These are phyloP conservation scores for Himalopsyche japonica DNA, from an alignment of 2,888 invertebrate genomes.

Conservation along the genomic window DNA sequence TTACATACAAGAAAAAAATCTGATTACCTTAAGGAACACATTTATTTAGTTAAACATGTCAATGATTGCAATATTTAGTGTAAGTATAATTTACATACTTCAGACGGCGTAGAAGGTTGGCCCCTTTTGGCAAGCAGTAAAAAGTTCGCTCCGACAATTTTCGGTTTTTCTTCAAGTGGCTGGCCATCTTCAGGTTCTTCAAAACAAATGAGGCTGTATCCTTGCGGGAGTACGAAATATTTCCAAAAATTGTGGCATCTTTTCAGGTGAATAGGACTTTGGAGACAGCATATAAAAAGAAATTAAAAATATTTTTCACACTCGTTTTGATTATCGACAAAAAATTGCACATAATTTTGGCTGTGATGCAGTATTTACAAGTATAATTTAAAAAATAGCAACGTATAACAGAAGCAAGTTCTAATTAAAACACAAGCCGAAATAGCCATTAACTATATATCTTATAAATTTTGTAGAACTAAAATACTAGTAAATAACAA, in stretches of 20 bases:
- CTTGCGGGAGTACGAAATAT: slow-evolving; percentile 17
- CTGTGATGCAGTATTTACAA: too few species aligned
- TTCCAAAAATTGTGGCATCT: slow-evolving; percentile 18
- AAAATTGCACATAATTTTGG: too few species aligned
- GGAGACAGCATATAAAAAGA: not conserved
- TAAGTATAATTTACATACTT: not conserved
- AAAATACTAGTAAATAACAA: too few species aligned
- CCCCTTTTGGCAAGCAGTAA: slow-evolving; percentile 13
- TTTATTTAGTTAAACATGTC: too few species aligned
- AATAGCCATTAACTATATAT: too few species aligned
- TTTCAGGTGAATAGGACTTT: not conserved
- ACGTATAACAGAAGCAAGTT: too few species aligned
- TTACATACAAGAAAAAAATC: too few species aligned
- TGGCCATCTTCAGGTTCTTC: slow-evolving; percentile 10
- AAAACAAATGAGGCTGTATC: slow-evolving; percentile 23
- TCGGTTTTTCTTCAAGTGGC: slow-evolving; percentile 3
- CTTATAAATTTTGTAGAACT: too few species aligned
- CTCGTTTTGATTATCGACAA: not conserved
- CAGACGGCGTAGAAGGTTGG: not conserved
- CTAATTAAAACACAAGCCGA: too few species aligned
- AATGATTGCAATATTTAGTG: too few species aligned
- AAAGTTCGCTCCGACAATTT: slow-evolving; percentile 31
- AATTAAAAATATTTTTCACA: not conserved
- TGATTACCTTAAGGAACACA: too few species aligned
- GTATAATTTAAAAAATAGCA: too few species aligned